Conservation (phyloP, 2,888 invertebrate species). For the Cheilosia scutellata region DNA sequence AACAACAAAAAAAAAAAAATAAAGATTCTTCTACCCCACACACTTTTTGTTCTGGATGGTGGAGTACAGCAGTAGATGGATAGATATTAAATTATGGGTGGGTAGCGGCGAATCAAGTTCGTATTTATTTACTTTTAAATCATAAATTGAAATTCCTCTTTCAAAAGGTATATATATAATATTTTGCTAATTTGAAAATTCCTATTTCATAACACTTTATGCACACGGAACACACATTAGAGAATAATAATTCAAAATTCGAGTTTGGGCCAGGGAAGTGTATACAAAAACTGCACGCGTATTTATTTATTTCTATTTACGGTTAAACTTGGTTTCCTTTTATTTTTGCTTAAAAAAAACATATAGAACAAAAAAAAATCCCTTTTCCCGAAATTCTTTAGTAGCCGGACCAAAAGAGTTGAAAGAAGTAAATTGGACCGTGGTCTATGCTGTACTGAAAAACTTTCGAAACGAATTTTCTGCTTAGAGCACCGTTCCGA, state of each 20-base stretch:
- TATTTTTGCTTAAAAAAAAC: slow-evolving; percentile 18
- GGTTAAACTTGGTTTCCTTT: not conserved
- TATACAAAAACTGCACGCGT: slow-evolving; percentile 10
- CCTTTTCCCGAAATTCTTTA: slow-evolving; percentile 40
- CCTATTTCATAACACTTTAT: slow-evolving; percentile 75
- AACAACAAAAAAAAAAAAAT: slow-evolving; percentile 18
- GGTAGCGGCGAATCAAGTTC: slow-evolving; percentile 52
- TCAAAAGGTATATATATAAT: not conserved
- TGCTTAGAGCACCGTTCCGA: slow-evolving; percentile 68
- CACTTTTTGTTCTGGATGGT: slow-evolving; percentile 43
- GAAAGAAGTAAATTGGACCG: slow-evolving; percentile 76
- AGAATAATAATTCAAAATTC: slow-evolving; percentile 15
- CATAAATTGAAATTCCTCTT: slow-evolving; percentile 36
- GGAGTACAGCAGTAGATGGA: slow-evolving; percentile 67
- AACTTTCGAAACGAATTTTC: slow-evolving; percentile 62
- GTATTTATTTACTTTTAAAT: slow-evolving; percentile 59
- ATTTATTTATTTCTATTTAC: not conserved
- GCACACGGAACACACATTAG: slow-evolving; percentile 67
- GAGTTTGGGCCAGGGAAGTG: not conserved
- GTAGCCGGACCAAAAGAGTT: slow-evolving; percentile 31
- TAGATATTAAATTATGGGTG: slow-evolving; percentile 9
- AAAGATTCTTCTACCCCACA: slow-evolving; percentile 22
- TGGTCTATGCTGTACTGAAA: slow-evolving; percentile 78
- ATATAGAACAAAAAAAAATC: slow-evolving; percentile 6
- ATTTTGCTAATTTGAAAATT: slow-evolving; percentile 28